Percentiles rank a stretch among this genome's conserved stretches.
Conservation (phyloP, 2,888 invertebrate species). For the Poecilus cupreus region DNA sequence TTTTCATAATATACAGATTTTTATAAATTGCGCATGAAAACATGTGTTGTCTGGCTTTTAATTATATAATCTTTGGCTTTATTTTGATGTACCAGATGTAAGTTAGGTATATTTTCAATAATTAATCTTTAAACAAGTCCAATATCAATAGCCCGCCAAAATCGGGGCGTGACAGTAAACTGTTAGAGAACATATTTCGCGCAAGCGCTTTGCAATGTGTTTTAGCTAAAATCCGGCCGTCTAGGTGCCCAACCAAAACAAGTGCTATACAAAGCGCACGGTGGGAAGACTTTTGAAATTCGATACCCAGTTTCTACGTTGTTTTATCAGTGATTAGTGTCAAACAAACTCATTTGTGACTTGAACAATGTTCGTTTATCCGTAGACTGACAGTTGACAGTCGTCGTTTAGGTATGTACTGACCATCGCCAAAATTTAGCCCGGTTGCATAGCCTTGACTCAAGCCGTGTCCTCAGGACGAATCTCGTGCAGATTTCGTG, state of each 20-base stretch:
- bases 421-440: slow-evolving; percentile 52
- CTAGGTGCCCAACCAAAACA: slow-evolving; percentile 71
- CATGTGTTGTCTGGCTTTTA: too few relatives aligned
- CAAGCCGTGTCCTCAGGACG: slow-evolving; percentile 46
- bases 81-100: too few relatives aligned
- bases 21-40: too few relatives aligned
- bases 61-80: too few relatives aligned
- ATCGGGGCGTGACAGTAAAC: slow-evolving; percentile 36
- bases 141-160: slow-evolving; percentile 38
- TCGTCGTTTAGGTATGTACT: slow-evolving; percentile 51
- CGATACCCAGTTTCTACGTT: slow-evolving; percentile 55
- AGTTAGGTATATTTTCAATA: too few relatives aligned
- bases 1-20: too few relatives aligned
- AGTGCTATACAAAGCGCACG: slow-evolving; percentile 65
- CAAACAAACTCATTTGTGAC: slow-evolving; percentile 12
- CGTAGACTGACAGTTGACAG: slow-evolving; percentile 47
- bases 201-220: slow-evolving; percentile 64
- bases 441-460: slow-evolving; percentile 56
- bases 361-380: slow-evolving; percentile 43
- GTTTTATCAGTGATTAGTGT: slow-evolving; percentile 44
- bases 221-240: slow-evolving; percentile 67
- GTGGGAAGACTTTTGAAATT: slow-evolving; percentile 56
- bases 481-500: slow-evolving; percentile 37
- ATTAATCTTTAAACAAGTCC: not conserved
- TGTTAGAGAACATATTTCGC: slow-evolving; percentile 49